phyloP scores from a whole-genome alignment of 2,113 vertebrate species.

The Numenius arquata region DNA sequence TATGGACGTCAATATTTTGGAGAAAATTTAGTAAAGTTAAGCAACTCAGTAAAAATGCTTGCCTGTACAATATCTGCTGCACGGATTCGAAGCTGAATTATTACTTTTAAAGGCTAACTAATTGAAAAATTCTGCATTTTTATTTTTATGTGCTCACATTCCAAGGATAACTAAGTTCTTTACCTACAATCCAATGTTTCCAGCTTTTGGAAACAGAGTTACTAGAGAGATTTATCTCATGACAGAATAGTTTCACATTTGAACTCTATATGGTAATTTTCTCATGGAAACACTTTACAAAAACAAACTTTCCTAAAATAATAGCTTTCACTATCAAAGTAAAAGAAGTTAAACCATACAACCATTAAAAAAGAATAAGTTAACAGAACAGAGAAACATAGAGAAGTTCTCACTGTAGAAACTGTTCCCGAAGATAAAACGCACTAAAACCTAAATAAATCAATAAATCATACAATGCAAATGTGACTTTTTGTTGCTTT shows the following conservation, averaged over 20 bases:
- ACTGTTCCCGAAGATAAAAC: not conserved
- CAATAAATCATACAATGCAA: not conserved
- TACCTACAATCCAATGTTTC: not conserved
- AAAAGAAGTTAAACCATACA: not conserved
- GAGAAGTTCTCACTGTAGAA: not conserved
- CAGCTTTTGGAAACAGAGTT: not conserved
- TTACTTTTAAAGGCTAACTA: not conserved
- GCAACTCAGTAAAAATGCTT: not conserved
- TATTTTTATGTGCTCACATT: not conserved
- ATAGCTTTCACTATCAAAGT: not conserved
- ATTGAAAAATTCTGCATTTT: not conserved
- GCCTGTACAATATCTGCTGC: not conserved
- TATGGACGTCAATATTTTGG: not conserved
- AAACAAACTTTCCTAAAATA: not conserved
- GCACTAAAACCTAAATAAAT: not conserved
- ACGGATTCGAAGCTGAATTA: not conserved
- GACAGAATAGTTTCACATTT: not conserved
- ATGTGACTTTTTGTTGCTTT: not conserved
- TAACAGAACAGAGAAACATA: not conserved
- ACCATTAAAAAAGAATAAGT: not conserved
- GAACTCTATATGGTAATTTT: not conserved
- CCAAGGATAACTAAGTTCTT: not conserved
- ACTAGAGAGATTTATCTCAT: not conserved
- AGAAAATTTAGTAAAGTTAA: not conserved
- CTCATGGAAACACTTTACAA: not conserved